Conservation (phyloP, 2,888 invertebrate genomes). For the Agrypnus murinus region DNA sequence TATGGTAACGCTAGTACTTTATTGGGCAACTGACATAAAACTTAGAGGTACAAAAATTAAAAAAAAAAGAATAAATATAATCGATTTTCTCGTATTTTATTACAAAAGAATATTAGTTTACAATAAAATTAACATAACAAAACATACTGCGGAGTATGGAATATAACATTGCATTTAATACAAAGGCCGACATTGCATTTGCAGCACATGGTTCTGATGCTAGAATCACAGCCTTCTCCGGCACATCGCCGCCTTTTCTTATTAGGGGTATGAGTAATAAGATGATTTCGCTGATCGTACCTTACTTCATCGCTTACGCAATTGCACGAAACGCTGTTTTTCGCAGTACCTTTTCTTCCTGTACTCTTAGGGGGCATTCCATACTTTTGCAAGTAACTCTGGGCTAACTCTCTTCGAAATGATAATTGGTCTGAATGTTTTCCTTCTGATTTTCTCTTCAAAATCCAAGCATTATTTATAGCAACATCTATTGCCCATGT, state of each 20-base stretch:
- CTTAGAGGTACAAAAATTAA: too few relatives aligned
- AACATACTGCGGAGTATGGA: too few relatives aligned
- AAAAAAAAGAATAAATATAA: too few relatives aligned
- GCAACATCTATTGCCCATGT: conserved; percentile 20
- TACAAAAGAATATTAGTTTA: too few relatives aligned
- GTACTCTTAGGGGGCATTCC: conserved; percentile 35
- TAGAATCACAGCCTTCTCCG: conserved; percentile 48
- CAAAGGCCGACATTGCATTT: conserved; percentile 54
- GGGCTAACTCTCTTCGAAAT: neutral
- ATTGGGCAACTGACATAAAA: too few relatives aligned
- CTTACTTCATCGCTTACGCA: conserved; percentile 49
- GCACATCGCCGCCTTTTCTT: conserved; percentile 53
- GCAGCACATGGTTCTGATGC: too few relatives aligned
- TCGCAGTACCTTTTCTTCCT: conserved; percentile 31
- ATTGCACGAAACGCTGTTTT: conserved; percentile 35
- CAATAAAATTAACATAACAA: too few relatives aligned
- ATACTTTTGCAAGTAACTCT: conserved; percentile 5
- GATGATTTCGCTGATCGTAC: conserved; percentile 51
- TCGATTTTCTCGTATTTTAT: too few relatives aligned
- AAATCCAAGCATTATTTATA: conserved; percentile 14
- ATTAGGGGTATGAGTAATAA: conserved; percentile 36
- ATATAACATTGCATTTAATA: conserved; percentile 45
- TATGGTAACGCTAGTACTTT: too few relatives aligned
- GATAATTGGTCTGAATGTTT: neutral
- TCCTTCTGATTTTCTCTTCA: neutral